Evolutionary conservation across 2,888 invertebrate genomes (phyloP).

Genomic region (Euzophera pinguis): DNA sequence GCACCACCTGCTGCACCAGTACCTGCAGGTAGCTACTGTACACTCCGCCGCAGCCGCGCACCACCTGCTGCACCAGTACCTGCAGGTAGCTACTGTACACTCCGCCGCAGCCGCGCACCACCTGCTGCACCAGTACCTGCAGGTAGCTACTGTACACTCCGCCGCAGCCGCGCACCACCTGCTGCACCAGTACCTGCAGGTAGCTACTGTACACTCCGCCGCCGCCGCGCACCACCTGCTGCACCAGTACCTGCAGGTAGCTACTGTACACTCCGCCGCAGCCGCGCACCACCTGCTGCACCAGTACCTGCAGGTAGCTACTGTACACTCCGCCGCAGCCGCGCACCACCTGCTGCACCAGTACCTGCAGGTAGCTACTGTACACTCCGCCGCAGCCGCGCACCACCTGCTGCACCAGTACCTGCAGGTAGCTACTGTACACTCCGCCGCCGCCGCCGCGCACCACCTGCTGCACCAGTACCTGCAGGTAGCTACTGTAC

Average conservation of each 20-base stretch:
- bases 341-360: slow-evolving; percentile 70
- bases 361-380: slow-evolving; percentile 52
- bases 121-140: slow-evolving; percentile 66
- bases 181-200: slow-evolving; percentile 49
- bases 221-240: too few species aligned
- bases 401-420: too few species aligned
- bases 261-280: slow-evolving; percentile 46
- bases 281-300: slow-evolving; percentile 63
- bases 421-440: slow-evolving; percentile 44
- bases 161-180: too few species aligned
- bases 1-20: too few species aligned
- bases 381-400: too few species aligned
- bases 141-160: slow-evolving; percentile 33
- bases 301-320: too few species aligned
- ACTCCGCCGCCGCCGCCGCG: too few species aligned
- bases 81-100: too few species aligned
- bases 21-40: too few species aligned
- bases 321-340: slow-evolving; percentile 66
- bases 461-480: too few species aligned
- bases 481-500: too few species aligned
- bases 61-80: slow-evolving; percentile 64
- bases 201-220: slow-evolving; percentile 18
- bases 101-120: slow-evolving; percentile 69
- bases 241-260: too few species aligned
- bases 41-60: slow-evolving; percentile 64